A percentile compares a stretch with the other conserved stretches of the same genome.
Evolutionary conservation across 2,888 invertebrate genomes (phyloP).

Genomic region (Lobophora halterata): DNA sequence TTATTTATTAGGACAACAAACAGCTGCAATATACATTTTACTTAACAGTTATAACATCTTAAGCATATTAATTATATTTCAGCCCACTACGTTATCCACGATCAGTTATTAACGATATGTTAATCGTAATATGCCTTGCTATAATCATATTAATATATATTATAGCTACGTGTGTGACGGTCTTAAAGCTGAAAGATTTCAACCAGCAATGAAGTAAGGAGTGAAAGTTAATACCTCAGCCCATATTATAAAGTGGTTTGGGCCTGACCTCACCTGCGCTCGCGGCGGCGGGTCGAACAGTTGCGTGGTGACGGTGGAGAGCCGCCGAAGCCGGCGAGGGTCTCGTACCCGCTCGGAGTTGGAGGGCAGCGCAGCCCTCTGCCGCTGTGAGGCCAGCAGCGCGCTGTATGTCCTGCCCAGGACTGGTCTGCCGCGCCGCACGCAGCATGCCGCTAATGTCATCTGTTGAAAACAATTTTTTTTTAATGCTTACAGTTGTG

Average conservation of each 20-base stretch:
- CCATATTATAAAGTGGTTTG: conserved; percentile 17
- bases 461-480: conserved; percentile 49
- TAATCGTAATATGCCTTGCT: no score
- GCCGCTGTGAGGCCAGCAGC: conserved; percentile 46
- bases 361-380: conserved; percentile 21
- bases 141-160: no score
- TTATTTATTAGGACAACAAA: no score
- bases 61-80: no score
- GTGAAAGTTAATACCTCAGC: conserved; percentile 11
- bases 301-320: conserved; percentile 67
- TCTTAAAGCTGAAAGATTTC: no score
- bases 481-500: no score
- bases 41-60: no score
- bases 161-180: no score
- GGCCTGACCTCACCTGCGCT: conserved; percentile 76
- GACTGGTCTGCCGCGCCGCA: conserved; percentile 53
- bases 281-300: conserved; percentile 65
- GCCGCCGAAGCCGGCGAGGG: conserved; percentile 53
- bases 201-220: no score
- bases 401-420: conserved; percentile 55
- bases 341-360: conserved; percentile 42
- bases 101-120: no score
- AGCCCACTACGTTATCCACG: no score
- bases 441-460: conserved; percentile 68
- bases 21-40: no score